Evolutionary conservation across 1,140 invertebrate species (phyloP), one percentile per base, ranked within the genome.

Genomic region (Linepithema humile): DNA sequence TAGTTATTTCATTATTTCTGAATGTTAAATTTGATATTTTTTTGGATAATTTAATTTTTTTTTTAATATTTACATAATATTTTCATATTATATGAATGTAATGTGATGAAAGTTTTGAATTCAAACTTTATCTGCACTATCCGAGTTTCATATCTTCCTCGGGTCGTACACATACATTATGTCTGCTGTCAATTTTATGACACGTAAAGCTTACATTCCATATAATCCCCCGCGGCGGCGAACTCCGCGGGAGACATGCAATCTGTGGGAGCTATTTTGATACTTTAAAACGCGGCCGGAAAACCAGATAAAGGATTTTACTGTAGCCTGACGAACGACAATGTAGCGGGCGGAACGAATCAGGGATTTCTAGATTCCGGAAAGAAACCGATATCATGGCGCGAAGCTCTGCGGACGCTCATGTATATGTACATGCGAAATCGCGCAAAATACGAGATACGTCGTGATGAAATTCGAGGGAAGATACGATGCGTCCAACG

Each of bases 221-320:
- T 48, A 45, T 62, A 32, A 69, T 50, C 38, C 7, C n/a, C 40
- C 26, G 10, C 10, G 35, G n/a, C n/a, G 17, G 17, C 38, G n/a
- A 29, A 75, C 23, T 29, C 43, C 20, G 32, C 64, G 62, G 67
- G 64, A 78, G 32, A 64, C 23, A 64, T 38, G 48, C 48, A 55
- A 77, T 73, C 70, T 32, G 38, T 23, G 48, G 29, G 53, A 78
- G 35, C 59, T 75, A 55, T 78, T 78, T 65, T 43, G 82, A 78
- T 83, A 65, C 82, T 60, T 78, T 78, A 78, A 83, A 78, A 48
- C 38, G 43, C 82, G 48, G 62, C 29, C 40, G 82, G 73, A 23
- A 50, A 83, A 78, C 48, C 38, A 78, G 82, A 83, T 83, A 78
- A 78, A 64, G 73, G 72, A 83, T 83, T 83, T 83, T 59, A 67